Base-by-base conservation (phyloP, 2,797 vertebrate species). In the Sebastes hubbsi region DNA sequence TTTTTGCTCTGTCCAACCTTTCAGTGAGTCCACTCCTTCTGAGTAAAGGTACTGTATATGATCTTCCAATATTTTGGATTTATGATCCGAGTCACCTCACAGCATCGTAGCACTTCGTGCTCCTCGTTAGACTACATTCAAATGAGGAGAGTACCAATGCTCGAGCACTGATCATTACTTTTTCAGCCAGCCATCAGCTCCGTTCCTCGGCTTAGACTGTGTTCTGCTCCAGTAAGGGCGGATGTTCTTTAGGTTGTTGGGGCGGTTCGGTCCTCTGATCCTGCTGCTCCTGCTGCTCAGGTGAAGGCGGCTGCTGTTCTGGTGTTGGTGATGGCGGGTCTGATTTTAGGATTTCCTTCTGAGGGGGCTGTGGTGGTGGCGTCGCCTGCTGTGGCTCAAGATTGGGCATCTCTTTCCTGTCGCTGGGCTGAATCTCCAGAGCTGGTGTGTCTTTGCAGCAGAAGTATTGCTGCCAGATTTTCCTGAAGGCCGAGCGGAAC, bases 401-500 rank as follows among this genome's bases (percentile, higher is more conserved):
- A 12, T 91, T 85, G 10, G 87, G 88, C 82, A 88, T 86, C 56
- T 95, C 95, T 55, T 92, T 94, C 75, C 91, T 91, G 84, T 95
- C 92, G 12, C 94, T 95, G 32, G 89, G 91, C 83, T 95, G 94
- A 18, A 86, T 86, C 49, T 89, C 91, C 49, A 93, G 84, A 5
- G 71, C 80, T 2, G 87, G 88, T 1, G 85, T 82, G 61, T 95
- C 87, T 52, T 96, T 96, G 93, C 98, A 99, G 91, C 97, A 97
- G 90, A 99, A 95, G 82, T 98, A 97, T 59, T 97, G 97, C 42
- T 97, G 96, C 97, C 97, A 99, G 82, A 99, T 99, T 90, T 97
- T 98, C 84, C 95, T 95, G 92, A 99, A 99, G 55, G 98, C 97
- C 38, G 91, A 96, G 81, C 96, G 96, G 89, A 99, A 99, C 95